Conservation (phyloP, 2,888 invertebrate species). For the Sipha maydis region DNA sequence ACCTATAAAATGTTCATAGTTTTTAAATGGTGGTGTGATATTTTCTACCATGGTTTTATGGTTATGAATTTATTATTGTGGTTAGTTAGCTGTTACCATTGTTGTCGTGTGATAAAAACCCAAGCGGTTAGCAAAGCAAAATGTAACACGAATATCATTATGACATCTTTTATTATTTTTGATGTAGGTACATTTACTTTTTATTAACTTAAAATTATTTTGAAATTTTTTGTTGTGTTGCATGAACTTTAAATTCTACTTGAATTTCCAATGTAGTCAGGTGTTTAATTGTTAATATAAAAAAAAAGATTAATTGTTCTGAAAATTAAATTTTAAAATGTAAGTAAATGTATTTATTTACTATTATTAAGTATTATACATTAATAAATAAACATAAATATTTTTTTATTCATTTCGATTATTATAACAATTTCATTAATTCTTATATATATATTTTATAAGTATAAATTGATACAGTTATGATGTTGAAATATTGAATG, state of each 20-base stretch:
- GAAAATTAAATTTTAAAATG: no score
- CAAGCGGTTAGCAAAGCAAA: constrained; percentile 1
- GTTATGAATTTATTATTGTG: background rate
- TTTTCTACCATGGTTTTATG: constrained; percentile 37
- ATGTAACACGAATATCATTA: background rate
- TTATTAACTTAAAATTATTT: background rate
- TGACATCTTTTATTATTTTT: background rate
- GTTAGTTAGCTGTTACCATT: constrained; percentile 30
- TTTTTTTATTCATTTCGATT: no score
- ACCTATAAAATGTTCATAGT: constrained; percentile 27
- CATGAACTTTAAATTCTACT: background rate
- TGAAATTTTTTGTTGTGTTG: background rate
- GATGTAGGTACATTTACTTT: background rate
- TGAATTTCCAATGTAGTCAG: background rate
- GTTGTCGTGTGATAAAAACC: constrained; percentile 36
- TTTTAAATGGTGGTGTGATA: constrained; percentile 28
- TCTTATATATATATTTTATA: no score
- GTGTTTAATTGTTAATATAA: background rate
- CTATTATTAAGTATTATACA: no score
- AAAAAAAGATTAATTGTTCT: no score
- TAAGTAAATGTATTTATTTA: no score
- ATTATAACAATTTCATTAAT: no score
- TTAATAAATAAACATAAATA: no score
- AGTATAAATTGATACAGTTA: no score
- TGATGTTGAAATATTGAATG: no score